Base-by-base conservation (phyloP, 2,113 vertebrate species). In the Podilymbus podiceps region DNA sequence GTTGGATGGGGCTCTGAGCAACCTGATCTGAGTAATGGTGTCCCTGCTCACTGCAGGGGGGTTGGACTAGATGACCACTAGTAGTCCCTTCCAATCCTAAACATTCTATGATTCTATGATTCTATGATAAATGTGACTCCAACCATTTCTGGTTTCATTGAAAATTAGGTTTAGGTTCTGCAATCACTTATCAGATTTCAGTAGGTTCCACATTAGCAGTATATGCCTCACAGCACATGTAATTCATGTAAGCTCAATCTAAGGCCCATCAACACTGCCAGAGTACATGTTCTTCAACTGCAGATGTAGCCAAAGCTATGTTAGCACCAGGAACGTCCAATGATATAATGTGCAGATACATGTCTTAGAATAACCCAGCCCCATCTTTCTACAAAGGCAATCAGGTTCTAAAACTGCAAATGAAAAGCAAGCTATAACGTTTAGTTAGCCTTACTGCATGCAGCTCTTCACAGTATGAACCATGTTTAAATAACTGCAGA, bases 351-450 rank as follows among this genome's bases (percentile, higher is more conserved):
- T 14, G 23, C 33, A 68, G 11, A 47, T 22, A 53, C 3, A 31
- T 9, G 12, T 11, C 0, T 0, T 6, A 49, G 11, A 22, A 22
- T 25, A 88, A 72, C 13, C 10, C 20, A 66, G 12, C 2, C 11
- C 4, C 25, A 1, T 14, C 14, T 47, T 77, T 72, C 56, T 59
- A 73, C 8, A 73, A 11, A 49, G 5, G 42, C 19, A 77, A 56
- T 14, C 27, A 73, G 28, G 50, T 55, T 78, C n/a, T 78, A 30
- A 44, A 88, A 38, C 16, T 30, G 11, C 40, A 91, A 58, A 85
- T 19, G 6, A 58, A 78, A 71, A 52, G 15, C 15, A 40, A 78
- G 44, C 12, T 28, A 3, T 1, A 42, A 46, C 24, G 49, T 72
- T 50, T 40, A 79, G 11, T 40, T 33, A 15, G 31, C 38, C 5